phyloP scores from a whole-genome alignment of 2,113 vertebrate species.

The Climacteris rufus region DNA sequence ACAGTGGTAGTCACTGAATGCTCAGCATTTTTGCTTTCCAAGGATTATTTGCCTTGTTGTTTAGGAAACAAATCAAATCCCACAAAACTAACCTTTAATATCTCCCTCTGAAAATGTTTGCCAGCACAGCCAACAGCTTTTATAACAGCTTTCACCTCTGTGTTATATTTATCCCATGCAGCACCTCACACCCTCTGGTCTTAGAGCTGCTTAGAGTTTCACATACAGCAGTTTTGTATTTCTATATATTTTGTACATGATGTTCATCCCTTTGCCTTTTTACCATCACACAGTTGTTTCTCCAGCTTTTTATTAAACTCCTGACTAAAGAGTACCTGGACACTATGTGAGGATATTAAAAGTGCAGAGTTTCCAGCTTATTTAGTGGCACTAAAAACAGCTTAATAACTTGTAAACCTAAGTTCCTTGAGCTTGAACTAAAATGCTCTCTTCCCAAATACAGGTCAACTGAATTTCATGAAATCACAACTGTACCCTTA shows the following conservation, averaged over 20 bases:
- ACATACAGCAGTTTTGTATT: not conserved
- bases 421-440: not conserved
- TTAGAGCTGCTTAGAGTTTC: not conserved
- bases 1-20: not conserved
- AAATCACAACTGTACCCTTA: not conserved
- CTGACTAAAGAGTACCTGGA: not conserved
- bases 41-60: not conserved
- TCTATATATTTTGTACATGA: not conserved
- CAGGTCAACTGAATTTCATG: not conserved
- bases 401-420: not conserved
- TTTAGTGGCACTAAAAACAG: not conserved
- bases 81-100: not conserved
- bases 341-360: not conserved
- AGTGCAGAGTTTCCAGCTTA: not conserved
- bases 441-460: not conserved
- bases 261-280: not conserved
- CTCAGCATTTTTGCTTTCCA: not conserved
- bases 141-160: not conserved
- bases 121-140: not conserved
- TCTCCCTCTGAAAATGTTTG: not conserved
- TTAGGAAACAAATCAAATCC: not conserved
- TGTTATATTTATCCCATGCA: not conserved
- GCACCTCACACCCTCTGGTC: not conserved
- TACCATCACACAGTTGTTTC: not conserved
- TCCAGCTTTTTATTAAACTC: not conserved